Base-by-base conservation (phyloP, 2,113 vertebrate genomes). In the Syngnathus typhle region DNA sequence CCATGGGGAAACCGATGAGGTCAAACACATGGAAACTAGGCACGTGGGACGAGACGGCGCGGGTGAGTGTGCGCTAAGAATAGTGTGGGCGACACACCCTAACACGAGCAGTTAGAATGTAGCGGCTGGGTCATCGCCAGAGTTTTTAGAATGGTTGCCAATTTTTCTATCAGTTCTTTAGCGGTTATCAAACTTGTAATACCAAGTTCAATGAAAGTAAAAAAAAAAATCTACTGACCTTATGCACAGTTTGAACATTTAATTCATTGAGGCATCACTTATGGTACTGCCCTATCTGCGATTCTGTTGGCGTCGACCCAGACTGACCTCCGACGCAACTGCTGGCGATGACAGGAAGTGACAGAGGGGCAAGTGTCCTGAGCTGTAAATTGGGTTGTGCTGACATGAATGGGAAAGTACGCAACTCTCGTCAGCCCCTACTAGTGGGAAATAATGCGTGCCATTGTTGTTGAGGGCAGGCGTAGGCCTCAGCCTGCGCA, bases 61-160 rank as follows among this genome's bases (percentile, higher is more conserved):
- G 21, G 44, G 21, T 71, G 71, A 64, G 68, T 64, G n/a, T 69
- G 77, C 68, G 73, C 89, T 91, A 91, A 87, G 84, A 90, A 91
- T 91, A 91, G 88, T 6, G 56, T 84, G 76, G 79, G 82, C 67
- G 89, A 83, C 88, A 89, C 89, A 86, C 90, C 91, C 87, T 77
- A 78, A 80, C 72, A 36, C 68, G 78, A 77, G 61, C 85, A 73
- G 71, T 32, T 32, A 85, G 87, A 72, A 70, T 81, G 47, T 75
- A 63, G 41, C 68, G 27, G 38, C 60, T 62, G 41, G 38, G 66
- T 43, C 56, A 64, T 71, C 16, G 52, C 46, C 7, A 74, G 32
- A 52, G 60, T 63, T 71, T 64, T 38, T 47, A 32, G 44, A 11
- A 55, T 63, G 43, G 6, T 67, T 32, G 27, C 27, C 27, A 32